Base-by-base conservation (phyloP, 2,888 invertebrate species). In the Ennomos quercinarius region DNA sequence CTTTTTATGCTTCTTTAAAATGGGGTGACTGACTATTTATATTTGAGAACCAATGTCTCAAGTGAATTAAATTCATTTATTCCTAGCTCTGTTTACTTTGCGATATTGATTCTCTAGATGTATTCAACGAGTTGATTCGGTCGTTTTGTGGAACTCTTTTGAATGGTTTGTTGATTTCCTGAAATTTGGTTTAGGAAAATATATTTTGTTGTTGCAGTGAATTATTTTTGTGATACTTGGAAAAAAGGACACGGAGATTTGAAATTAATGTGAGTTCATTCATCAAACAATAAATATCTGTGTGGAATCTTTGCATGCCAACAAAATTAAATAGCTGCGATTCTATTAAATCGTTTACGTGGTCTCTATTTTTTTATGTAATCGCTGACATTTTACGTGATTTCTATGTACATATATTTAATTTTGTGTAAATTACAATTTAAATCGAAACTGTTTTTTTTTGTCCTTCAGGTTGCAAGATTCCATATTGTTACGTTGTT, bases 51-150 rank as follows among this genome's bases (percentile, higher is more conserved):
- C 17, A 11, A 39, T 34, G 38, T 10, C 47, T 8, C 10, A 37
- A 64, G 27, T 54, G 61, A 64, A 64, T 46, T 62, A 48, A 63
- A 63, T 46, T 61, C 44, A 63, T 66, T 68, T 67, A 59, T 65
- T 66, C 63, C 43, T 27, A 42, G 35, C 49, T 56, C n/a, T 38
- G 50, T 48, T 71, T 55, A 46, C 55, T 45, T 27, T 43, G 27
- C 38, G 17, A 62, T 69, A 69, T 69, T 67, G 71, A 73, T 67
- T 65, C 46, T 47, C 47, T 27, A 45, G 43, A 49, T 58, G 50
- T 52, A 66, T 64, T 66, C 53, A 48, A 41, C 38, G 42, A 34
- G 53, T 48, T 49, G 48, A 10, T 61, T 65, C 40, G 49, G 55
- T 27, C 57, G 34, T 59, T 36, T 38, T 37, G 12, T 52, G 41